Evolutionary conservation across 2,113 vertebrate genomes (phyloP).

Genomic region (Pycnonotus jocosus): DNA sequence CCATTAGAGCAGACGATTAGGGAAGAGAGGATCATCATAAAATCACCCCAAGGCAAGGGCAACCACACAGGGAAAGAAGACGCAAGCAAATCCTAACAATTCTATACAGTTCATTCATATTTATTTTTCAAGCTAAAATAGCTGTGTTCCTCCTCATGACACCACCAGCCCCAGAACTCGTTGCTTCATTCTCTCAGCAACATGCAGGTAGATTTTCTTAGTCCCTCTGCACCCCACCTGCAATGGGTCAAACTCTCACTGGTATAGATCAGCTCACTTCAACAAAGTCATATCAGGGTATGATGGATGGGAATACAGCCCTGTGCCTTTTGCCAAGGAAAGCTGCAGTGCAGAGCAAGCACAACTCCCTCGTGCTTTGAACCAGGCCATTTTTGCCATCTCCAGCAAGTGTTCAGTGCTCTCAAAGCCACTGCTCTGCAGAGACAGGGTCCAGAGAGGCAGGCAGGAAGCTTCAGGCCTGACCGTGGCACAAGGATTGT

Average conservation of each 20-base stretch:
- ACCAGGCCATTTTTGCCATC: not conserved
- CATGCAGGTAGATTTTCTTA: not conserved
- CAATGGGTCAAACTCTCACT: not conserved
- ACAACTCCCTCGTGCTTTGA: not conserved
- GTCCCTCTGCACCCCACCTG: not conserved
- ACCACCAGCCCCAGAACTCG: not conserved
- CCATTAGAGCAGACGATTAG: rapidly evolving
- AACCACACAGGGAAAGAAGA: not conserved
- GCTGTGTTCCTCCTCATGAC: not conserved
- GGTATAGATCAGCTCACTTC: not conserved
- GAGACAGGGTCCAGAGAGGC: not conserved
- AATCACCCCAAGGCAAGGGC: not conserved
- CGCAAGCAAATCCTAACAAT: not conserved
- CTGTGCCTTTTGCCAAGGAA: not conserved
- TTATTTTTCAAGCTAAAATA: not conserved
- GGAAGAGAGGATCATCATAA: not conserved
- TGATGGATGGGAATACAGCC: not conserved
- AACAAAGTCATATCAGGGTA: not conserved
- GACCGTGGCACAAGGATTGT: not conserved
- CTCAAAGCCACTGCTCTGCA: not conserved
- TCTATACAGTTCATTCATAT: no score
- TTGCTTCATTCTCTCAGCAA: not conserved
- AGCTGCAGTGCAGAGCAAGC: not conserved
- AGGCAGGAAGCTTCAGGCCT: not conserved
- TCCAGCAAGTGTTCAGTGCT: not conserved